These are phyloP conservation scores for Lepus townsendii DNA, from an alignment of 2,797 vertebrate genomes.

Conservation along the genomic window DNA sequence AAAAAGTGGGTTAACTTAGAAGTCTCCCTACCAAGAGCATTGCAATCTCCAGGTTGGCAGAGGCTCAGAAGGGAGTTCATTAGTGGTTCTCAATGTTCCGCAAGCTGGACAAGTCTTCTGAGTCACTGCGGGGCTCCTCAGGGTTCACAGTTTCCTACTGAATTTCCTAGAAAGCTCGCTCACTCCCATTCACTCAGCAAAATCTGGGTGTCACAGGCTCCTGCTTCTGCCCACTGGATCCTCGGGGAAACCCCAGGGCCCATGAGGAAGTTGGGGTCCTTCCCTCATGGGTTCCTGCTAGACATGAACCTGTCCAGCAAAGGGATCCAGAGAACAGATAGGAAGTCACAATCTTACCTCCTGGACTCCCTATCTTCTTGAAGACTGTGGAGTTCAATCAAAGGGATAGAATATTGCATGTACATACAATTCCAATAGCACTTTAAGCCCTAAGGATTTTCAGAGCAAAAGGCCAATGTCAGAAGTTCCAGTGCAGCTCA, in stretches of 20 bases:
- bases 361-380: not conserved
- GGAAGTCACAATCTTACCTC: not conserved
- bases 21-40: not conserved
- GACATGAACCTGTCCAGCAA: not conserved
- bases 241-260: not conserved
- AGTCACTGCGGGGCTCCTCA: not conserved
- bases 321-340: not conserved
- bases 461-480: not conserved
- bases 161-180: not conserved
- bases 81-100: not conserved
- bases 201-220: not conserved
- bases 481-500: not conserved
- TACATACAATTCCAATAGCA: not conserved
- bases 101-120: not conserved
- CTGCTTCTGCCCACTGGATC: not conserved
- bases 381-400: constrained; percentile 8
- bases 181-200: not conserved
- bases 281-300: not conserved
- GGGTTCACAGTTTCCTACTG: not conserved
- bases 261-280: not conserved
- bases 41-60: not conserved
- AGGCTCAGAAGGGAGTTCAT: not conserved
- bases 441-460: constrained; percentile 37
- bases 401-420: not conserved
- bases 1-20: too few species aligned